Base-by-base conservation (phyloP, 2,113 vertebrate species). In the Montifringilla adamsi region DNA sequence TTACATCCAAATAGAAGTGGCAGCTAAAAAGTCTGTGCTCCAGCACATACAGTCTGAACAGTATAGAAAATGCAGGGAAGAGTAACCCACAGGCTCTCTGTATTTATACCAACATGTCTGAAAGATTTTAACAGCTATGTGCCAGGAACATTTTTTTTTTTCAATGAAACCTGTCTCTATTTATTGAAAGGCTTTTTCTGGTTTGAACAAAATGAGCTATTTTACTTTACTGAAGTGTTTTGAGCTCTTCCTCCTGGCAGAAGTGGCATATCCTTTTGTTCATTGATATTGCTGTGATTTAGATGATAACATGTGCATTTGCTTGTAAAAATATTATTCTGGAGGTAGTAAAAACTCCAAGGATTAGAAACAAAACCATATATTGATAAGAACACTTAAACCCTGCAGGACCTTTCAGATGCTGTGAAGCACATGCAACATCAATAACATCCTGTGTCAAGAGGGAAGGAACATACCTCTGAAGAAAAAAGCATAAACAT, bases 401-500 rank as follows among this genome's bases (percentile, higher is more conserved):
- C 75, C 35, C 60, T 59, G 33, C 56, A 80, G 78, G 30, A 55
- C 14, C 74, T 96, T 94, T 85, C 62, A 87, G 68, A 66, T 72
- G 35, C 58, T 79, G 44, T 43, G 69, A 77, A 56, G 27, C 1
- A 7, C 72, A 11, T 46, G 21, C 30, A 87, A 35, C 7, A 47
- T 67, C 74, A 86, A 26, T 35, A 92, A 37, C 53, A 35, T 72
- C 37, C 63, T 58, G 13, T 60, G 31, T 92, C 31, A 76, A 24
- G 63, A 94, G 76, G 66, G 47, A 44, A 95, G 68, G n/a, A 89
- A 74, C 67, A 56, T 72, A 89, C 62, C 46, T 91, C 43, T 69
- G 69, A 56, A 92, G 78, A 84, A 90, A 84, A 85, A 87, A 66
- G 47, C 91, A 94, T 85, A 95, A 96, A 85, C 79, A 53, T 80